phyloP scores from a whole-genome alignment of 2,113 vertebrate species.

The Elgaria multicarinata region DNA sequence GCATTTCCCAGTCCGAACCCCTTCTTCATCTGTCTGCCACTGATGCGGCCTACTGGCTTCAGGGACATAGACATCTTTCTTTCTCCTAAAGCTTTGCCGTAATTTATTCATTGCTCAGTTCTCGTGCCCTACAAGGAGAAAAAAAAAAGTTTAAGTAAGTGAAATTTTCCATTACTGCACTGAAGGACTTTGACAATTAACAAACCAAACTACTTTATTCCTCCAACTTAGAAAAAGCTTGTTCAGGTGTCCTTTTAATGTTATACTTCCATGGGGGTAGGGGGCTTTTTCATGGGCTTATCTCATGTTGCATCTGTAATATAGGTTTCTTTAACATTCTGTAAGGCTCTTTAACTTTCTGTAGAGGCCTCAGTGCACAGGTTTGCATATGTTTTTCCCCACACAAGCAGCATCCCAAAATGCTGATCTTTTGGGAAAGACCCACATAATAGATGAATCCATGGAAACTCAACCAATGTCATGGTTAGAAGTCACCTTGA shows the following conservation, averaged over 20 bases:
- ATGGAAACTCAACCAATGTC: not conserved
- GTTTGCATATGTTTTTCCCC: no score
- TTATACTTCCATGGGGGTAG: not conserved
- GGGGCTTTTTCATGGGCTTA: not conserved
- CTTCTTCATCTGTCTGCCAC: constrained; percentile 99
- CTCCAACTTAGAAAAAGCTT: not conserved
- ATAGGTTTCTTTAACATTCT: not conserved
- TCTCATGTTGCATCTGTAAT: not conserved
- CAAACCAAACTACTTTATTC: not conserved
- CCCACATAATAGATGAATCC: not conserved
- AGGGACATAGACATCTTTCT: constrained; percentile 98
- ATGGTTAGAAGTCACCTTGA: not conserved
- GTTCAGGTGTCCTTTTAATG: not conserved
- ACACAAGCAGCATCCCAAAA: not conserved
- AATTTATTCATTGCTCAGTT: constrained; percentile 96
- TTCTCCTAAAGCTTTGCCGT: constrained; percentile 98
- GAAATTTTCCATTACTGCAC: not conserved
- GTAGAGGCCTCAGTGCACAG: no score
- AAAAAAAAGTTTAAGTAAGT: not conserved
- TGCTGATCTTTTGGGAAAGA: not conserved
- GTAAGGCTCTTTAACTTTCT: no score
- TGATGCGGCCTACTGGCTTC: constrained; percentile 98
- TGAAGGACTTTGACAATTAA: not conserved
- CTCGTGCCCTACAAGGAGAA: constrained; percentile 77
- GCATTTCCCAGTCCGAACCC: constrained; percentile 95